Base-by-base conservation (phyloP, 1,140 invertebrate genomes). In the Drosophila asahinai region DNA sequence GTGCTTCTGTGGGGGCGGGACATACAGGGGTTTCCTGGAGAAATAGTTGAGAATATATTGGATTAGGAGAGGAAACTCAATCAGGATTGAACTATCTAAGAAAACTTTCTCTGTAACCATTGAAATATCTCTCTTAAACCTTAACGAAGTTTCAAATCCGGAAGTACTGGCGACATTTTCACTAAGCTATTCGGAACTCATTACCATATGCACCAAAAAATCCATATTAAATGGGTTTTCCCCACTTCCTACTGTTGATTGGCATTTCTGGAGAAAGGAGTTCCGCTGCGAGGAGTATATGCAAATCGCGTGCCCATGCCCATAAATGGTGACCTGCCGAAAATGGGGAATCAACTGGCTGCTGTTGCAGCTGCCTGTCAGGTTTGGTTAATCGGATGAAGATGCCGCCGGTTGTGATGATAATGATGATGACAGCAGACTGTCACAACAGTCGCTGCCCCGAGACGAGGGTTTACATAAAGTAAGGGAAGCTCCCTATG, bases 1-100 rank as follows among this genome's bases (percentile, higher is more conserved):
- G 89, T 97, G 97, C 86, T 97, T 97, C 89, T 97, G 96, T 11
- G 97, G 96, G 9, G 96, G 95, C 52, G 95, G 95, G 27, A 95
- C 94, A 48, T 94, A 93, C 67, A 95, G 94, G 33, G 93, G 94
- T 93, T 95, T 95, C 77, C 93, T 93, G 52, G 3, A 3, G 4
- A 3, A n/a, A 11, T n/a, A 30, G 15, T 4, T 9, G 14, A 14
- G 19, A 45, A 19, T 19, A 60, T 19, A 14, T 3, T 11, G 17
- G 33, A 15, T 55, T 40, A 40, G 8, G 7, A 55, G n/a, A 5
- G 27, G 7, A 17, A 38, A 33, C 27, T 30, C 0, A 15, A 15
- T 6, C 1, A 15, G 14, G 14, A 15, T 40, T 36, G 9, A 12
- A 5, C 9, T 9, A 14, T 14, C 27, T 30, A 19, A 17, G 27